Evolutionary conservation across 2,888 invertebrate species (phyloP).

Genomic region (Psylliodes chrysocephalus): DNA sequence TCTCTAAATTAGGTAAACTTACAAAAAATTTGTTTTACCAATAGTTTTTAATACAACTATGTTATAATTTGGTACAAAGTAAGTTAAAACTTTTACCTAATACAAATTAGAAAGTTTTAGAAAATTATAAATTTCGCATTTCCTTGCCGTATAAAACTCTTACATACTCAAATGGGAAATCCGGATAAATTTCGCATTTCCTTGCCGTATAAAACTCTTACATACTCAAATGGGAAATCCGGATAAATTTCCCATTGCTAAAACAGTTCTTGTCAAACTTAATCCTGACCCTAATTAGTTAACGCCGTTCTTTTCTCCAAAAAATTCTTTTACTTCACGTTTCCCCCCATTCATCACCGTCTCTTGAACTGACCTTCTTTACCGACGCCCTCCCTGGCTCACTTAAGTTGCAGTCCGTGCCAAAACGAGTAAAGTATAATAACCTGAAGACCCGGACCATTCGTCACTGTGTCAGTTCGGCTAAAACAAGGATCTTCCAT

Average conservation of each 20-base stretch:
- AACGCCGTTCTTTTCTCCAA: background rate
- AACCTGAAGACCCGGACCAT: conserved; percentile 53
- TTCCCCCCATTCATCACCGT: conserved; percentile 14
- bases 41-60: no score
- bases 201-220: no score
- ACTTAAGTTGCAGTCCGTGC: conserved; percentile 23
- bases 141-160: no score
- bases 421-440: conserved; percentile 51
- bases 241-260: background rate
- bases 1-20: no score
- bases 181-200: no score
- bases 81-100: no score
- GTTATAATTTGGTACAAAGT: no score
- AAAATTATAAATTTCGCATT: no score
- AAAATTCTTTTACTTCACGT: background rate
- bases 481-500: conserved; percentile 58
- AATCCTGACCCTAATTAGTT: background rate
- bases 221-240: no score
- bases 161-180: no score
- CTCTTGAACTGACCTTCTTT: conserved; percentile 11
- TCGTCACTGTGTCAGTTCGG: conserved; percentile 56
- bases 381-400: conserved; percentile 14
- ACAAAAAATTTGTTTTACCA: no score
- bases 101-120: no score
- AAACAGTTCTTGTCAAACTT: background rate